phyloP scores from a whole-genome alignment of 1,140 invertebrate genomes.

The Zeugodacus cucurbitae region DNA sequence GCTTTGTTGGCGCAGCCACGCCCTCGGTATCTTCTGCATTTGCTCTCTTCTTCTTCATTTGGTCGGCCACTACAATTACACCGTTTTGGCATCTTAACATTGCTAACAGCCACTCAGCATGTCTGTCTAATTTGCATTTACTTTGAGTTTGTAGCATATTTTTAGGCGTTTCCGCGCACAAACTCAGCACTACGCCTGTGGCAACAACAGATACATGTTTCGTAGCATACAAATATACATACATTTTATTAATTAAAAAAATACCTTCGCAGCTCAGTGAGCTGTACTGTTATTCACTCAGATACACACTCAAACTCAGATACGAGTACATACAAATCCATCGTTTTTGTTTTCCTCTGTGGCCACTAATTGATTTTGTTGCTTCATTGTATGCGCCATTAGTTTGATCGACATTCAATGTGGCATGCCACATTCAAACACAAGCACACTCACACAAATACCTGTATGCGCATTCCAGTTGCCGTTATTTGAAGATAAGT shows the following conservation, averaged over 20 bases:
- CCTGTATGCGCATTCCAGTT: not conserved
- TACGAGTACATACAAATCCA: not conserved
- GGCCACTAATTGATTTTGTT: not conserved
- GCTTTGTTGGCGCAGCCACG: not conserved
- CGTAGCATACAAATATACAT: not conserved
- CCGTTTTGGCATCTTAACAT: not conserved
- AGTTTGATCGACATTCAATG: not conserved
- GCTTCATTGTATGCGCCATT: not conserved
- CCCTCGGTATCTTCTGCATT: not conserved
- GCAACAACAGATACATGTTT: not conserved
- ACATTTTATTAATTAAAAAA: too few relatives aligned
- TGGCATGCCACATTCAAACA: not conserved
- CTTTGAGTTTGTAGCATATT: not conserved
- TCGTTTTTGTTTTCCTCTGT: not conserved
- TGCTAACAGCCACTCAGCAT: too few relatives aligned
- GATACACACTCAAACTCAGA: not conserved
- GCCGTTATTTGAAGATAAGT: not conserved
- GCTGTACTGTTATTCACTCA: not conserved
- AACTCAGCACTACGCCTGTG: too few relatives aligned
- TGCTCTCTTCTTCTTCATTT: too few relatives aligned
- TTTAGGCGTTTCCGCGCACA: not conserved
- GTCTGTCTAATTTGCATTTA: slow-evolving; percentile 11
- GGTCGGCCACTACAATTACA: not conserved
- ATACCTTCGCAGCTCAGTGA: not conserved
- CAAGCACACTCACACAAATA: not conserved